Base-by-base conservation (phyloP, 1,140 invertebrate species). In the Trypoxylus dichotomus region DNA sequence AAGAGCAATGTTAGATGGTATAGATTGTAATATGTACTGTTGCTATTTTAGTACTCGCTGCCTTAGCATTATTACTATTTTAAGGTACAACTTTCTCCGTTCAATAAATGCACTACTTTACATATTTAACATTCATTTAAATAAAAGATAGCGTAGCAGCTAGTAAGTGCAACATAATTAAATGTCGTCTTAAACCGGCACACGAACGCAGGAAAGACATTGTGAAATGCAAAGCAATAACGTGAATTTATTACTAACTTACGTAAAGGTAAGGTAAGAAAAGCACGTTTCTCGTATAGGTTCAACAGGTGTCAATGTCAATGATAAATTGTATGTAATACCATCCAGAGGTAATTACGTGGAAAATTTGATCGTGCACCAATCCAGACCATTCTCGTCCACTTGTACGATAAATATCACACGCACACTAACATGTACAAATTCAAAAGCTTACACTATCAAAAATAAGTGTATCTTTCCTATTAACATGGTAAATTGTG, bases 251-350 rank as follows among this genome's bases (percentile, higher is more conserved):
- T 54, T 19, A 19, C 19, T 19, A 19, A 54, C 47, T 54, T 54
- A 54, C 19, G 15, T 54, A 15, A 6, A 54, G n/a, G 15, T 15
- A 68, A 19, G 25, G 60, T 24, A 68, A 68, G 60, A 25, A 54
- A 21, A 24, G 60, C 27, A 68, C 21, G 24, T 68, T 68, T 68
- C 60, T 24, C 60, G 13, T 27, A 21, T 21, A 25, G 13, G 24
- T 15, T 19, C 60, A 68, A 68, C 60, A 68, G 21, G 60, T 68
- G 60, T 68, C 60, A 68, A 68, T 68, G 60, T 68, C 60, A 68
- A 68, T 68, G 60, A 27, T 68, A 68, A 68, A 68, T 68, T 68
- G 27, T 68, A 24, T 13, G 11, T 68, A 68, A 68, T 29, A 24
- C 27, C 24, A 68, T 68, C 60, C 8, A 13, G 8, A 68, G 60